Conservation (phyloP, 2,113 vertebrate genomes). For the Menura novaehollandiae region DNA sequence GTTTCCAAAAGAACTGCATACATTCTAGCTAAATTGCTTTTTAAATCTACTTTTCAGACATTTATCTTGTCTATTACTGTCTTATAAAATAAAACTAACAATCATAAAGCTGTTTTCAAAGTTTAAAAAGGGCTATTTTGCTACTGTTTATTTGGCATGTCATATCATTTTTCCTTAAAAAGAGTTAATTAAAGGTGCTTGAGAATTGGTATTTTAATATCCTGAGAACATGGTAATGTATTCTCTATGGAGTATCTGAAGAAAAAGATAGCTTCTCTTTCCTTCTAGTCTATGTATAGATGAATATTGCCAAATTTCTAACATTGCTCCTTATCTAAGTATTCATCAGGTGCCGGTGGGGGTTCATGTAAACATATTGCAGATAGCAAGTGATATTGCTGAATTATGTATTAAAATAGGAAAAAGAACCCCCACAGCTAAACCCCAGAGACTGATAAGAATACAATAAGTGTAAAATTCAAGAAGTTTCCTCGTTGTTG, state of each 20-base stretch:
- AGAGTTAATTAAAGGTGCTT: background rate
- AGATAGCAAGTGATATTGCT: background rate
- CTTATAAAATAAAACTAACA: background rate
- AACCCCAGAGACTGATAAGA: background rate
- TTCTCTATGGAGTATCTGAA: background rate
- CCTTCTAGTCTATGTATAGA: background rate
- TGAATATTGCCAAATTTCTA: background rate
- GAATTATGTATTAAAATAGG: background rate
- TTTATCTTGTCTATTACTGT: background rate
- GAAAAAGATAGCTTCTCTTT: background rate
- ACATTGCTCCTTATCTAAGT: background rate
- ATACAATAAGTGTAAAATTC: background rate
- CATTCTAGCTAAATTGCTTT: background rate
- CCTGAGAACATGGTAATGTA: background rate
- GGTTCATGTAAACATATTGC: background rate
- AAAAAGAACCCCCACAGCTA: accelerated
- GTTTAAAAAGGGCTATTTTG: background rate
- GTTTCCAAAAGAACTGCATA: background rate
- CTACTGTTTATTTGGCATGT: background rate
- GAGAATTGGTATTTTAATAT: background rate
- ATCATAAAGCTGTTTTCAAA: background rate
- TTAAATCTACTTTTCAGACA: background rate
- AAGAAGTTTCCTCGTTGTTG: background rate
- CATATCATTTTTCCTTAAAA: background rate
- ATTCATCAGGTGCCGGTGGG: background rate